A percentile compares a stretch with the other conserved stretches of the same genome.
These are phyloP conservation scores for Eonycteris spelaea DNA, from an alignment of 2,113 vertebrate species.

Conservation along the genomic window DNA sequence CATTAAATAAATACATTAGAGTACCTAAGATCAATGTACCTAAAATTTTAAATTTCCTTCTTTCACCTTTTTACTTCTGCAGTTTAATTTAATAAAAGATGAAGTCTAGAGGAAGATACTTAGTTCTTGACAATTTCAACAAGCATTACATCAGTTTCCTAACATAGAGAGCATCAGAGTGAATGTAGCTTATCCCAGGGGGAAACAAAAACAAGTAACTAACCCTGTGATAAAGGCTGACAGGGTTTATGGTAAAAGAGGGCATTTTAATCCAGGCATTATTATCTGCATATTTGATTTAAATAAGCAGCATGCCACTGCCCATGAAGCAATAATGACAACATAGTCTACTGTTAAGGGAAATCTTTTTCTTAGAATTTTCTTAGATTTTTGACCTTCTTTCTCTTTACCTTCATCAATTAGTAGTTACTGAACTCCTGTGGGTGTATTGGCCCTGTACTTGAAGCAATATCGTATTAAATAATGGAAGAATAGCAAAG, in stretches of 20 bases:
- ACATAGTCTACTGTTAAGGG: background rate
- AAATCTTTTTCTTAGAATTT: background rate
- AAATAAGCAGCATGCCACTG: background rate
- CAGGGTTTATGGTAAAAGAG: background rate
- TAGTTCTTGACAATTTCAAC: background rate
- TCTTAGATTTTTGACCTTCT: background rate
- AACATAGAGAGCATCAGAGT: background rate
- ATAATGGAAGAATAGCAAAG: background rate
- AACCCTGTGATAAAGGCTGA: background rate
- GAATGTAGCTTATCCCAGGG: background rate
- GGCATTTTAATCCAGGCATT: background rate
- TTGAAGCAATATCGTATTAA: background rate
- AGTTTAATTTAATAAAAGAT: background rate
- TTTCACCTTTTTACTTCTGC: background rate
- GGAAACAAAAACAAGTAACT: background rate
- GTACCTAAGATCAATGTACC: background rate
- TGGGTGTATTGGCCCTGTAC: background rate
- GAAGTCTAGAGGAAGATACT: background rate
- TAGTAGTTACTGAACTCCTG: background rate
- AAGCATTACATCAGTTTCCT: background rate
- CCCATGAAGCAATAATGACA: background rate
- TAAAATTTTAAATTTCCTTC: background rate
- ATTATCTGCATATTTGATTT: background rate
- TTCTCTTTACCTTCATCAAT: conserved; percentile 49
- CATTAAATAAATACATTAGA: background rate